Conservation (phyloP, 1,140 invertebrate genomes). For the Tetramorium parvispinum region DNA sequence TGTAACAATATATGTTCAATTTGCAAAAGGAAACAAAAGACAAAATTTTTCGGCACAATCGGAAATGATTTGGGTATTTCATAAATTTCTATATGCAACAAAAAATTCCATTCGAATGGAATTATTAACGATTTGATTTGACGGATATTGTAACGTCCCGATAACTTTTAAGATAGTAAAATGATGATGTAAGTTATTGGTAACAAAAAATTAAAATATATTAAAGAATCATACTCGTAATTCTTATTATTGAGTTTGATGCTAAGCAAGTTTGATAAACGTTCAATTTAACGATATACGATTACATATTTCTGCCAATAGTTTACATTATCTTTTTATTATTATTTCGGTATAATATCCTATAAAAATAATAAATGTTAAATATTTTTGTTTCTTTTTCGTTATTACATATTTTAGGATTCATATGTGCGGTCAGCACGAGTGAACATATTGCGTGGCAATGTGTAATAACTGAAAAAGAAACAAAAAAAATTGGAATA, state of each 20-base stretch:
- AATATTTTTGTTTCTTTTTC: slow-evolving; percentile 31
- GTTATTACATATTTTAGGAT: slow-evolving; percentile 56
- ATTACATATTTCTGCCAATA: neutral
- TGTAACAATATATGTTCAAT: neutral
- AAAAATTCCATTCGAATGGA: neutral
- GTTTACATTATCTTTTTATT: neutral
- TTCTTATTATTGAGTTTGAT: neutral
- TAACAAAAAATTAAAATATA: neutral
- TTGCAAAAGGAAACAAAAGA: neutral
- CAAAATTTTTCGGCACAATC: neutral
- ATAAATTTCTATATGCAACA: neutral
- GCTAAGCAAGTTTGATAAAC: neutral
- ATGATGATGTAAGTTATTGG: slow-evolving; percentile 8
- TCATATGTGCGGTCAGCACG: slow-evolving; percentile 27
- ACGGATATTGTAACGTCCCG: slow-evolving; percentile 8
- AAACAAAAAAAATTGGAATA: slow-evolving; percentile 14
- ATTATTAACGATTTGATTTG: neutral
- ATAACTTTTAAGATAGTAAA: neutral
- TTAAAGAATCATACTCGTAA: neutral
- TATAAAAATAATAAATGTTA: neutral
- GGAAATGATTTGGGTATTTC: neutral
- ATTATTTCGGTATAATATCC: slow-evolving; percentile 3
- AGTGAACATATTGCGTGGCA: slow-evolving; percentile 29
- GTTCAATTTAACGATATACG: neutral
- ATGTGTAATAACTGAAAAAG: slow-evolving; percentile 38